phyloP scores from a whole-genome alignment of 2,113 vertebrate genomes.

The Hystrix brachyura region DNA sequence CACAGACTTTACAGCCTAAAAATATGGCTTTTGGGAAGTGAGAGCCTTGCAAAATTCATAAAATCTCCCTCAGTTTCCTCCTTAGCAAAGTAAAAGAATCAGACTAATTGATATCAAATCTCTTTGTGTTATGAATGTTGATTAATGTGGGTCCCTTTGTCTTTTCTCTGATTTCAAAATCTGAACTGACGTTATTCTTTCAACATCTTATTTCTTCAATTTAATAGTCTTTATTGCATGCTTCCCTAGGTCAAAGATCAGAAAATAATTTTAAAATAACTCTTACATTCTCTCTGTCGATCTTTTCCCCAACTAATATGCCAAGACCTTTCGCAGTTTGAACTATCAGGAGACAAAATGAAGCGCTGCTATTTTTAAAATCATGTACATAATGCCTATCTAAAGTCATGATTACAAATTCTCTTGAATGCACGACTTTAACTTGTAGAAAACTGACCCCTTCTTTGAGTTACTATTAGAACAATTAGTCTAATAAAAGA shows the following conservation, averaged over 20 bases:
- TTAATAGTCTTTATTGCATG: not conserved
- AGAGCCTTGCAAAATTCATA: not conserved
- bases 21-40: not conserved
- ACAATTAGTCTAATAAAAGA: conserved; percentile 52
- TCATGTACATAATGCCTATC: not conserved
- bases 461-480: conserved; percentile 56
- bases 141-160: no score
- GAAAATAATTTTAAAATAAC: conserved; percentile 3
- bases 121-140: not conserved
- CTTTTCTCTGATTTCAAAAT: conserved; percentile 37
- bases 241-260: not conserved
- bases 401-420: conserved; percentile 29
- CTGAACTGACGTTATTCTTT: not conserved
- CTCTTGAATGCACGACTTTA: not conserved
- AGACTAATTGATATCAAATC: not conserved
- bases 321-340: not conserved
- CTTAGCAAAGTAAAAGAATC: not conserved
- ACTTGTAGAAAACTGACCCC: not conserved
- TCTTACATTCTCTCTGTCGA: not conserved
- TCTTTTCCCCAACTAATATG: not conserved
- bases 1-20: not conserved
- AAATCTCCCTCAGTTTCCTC: not conserved
- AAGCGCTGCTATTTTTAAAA: not conserved
- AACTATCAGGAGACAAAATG: conserved; percentile 24
- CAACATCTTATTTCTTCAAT: not conserved